These are phyloP conservation scores for Myiotriccus ornatus DNA, from an alignment of 2,797 vertebrate genomes.

Conservation along the genomic window DNA sequence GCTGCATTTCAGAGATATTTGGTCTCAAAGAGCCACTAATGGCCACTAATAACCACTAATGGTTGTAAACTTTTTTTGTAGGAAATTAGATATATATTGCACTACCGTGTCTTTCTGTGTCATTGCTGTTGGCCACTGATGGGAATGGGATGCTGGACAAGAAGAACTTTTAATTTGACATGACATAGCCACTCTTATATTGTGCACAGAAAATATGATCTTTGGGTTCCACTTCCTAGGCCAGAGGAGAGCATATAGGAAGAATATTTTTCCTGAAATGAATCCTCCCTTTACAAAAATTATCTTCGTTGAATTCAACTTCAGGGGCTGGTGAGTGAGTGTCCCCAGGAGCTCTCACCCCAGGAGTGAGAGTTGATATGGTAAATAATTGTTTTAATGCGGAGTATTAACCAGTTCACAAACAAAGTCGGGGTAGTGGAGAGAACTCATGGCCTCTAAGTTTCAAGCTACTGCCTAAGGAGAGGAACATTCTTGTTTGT, in stretches of 20 bases:
- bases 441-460: background rate
- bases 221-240: background rate
- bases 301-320: background rate
- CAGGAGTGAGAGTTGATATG: background rate
- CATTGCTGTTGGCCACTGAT: fast-evolving
- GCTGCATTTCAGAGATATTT: background rate
- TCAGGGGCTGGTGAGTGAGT: fast-evolving
- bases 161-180: background rate
- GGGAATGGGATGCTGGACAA: background rate
- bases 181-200: background rate
- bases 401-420: background rate
- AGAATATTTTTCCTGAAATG: background rate
- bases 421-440: background rate
- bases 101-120: fast-evolving
- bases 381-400: background rate
- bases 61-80: background rate
- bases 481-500: background rate
- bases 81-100: background rate
- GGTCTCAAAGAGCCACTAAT: background rate
- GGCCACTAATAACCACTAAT: background rate
- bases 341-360: background rate
- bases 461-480: background rate
- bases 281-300: background rate
- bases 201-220: background rate
- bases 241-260: fast-evolving